Conservation (phyloP, 2,113 vertebrate genomes). For the Thamnaconus septentrionalis region DNA sequence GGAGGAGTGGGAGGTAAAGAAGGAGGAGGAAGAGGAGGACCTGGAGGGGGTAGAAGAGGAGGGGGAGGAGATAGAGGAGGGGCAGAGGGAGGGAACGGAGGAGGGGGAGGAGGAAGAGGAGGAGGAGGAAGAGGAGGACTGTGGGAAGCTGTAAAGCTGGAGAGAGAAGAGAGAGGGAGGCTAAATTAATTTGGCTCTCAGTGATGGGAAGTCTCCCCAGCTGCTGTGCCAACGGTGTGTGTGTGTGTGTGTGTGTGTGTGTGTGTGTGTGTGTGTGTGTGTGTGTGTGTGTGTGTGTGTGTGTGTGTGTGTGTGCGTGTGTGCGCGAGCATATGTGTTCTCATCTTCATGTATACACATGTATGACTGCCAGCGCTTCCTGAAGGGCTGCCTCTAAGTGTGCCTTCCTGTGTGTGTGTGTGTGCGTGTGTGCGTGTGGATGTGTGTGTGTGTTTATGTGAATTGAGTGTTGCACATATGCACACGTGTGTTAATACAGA, state of each 20-base stretch:
- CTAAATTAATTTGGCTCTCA: constrained; percentile 65
- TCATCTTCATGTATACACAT: constrained; percentile 23
- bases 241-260: background rate
- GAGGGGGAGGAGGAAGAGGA: constrained; percentile 22
- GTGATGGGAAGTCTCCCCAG: constrained; percentile 43
- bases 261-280: too few relatives aligned
- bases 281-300: too few relatives aligned
- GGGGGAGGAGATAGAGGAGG: background rate
- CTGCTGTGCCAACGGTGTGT: constrained; percentile 32
- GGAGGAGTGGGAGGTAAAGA: background rate
- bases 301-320: too few relatives aligned
- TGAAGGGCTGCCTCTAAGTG: background rate
- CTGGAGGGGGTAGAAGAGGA: background rate
- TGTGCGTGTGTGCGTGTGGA: background rate
- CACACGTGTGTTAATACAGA: too few relatives aligned
- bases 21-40: too few relatives aligned
- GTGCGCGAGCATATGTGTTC: constrained; percentile 5
- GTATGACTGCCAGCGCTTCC: constrained; percentile 25
- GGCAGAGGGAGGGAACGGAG: constrained; percentile 3
- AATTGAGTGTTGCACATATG: too few relatives aligned
- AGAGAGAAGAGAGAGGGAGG: constrained; percentile 15
- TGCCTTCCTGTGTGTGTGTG: constrained; percentile 1
- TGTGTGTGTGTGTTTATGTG: constrained; percentile 3
- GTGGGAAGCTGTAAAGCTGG: constrained; percentile 31
- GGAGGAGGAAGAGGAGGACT: constrained; percentile 10